Percentiles rank a stretch among this genome's conserved stretches.
These are phyloP conservation scores for Astreopora myriophthalma DNA, from an alignment of 64 coral and sea anemone genomes.

Conservation along the genomic window DNA sequence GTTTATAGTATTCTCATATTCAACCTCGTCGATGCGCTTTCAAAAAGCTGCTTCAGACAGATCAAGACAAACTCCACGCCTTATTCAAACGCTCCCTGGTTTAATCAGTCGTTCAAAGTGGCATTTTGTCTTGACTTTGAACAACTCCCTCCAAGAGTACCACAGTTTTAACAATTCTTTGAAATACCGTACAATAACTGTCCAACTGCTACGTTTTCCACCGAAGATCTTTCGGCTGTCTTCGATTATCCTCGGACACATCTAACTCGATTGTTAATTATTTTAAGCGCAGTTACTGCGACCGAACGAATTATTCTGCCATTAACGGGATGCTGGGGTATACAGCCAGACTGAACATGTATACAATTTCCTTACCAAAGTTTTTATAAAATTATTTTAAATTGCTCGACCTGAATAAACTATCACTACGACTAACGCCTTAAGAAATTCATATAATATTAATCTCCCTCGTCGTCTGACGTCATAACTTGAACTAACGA, in stretches of 20 bases:
- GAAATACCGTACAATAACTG: too few relatives aligned
- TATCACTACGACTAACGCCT: background rate
- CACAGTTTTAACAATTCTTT: too few relatives aligned
- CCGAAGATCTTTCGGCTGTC: background rate
- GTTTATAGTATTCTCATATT: too few relatives aligned
- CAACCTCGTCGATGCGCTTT: too few relatives aligned
- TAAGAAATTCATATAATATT: background rate
- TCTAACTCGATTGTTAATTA: background rate
- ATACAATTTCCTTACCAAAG: background rate
- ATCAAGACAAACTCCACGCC: too few relatives aligned
- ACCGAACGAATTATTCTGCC: too few relatives aligned
- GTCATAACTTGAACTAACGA: conserved; percentile 85
- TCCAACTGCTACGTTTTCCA: background rate
- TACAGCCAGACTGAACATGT: background rate
- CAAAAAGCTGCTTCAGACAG: too few relatives aligned
- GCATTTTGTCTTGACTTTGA: too few relatives aligned
- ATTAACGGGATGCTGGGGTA: background rate
- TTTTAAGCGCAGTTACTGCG: too few relatives aligned
- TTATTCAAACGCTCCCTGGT: too few relatives aligned
- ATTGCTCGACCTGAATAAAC: background rate
- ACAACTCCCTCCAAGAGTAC: too few relatives aligned
- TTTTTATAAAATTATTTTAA: conserved; percentile 6
- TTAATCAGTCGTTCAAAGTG: too few relatives aligned
- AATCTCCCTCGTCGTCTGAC: conserved; percentile 63
- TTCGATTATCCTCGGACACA: background rate